Conservation (phyloP, 2,888 invertebrate species). For the Pheosia gnoma region DNA sequence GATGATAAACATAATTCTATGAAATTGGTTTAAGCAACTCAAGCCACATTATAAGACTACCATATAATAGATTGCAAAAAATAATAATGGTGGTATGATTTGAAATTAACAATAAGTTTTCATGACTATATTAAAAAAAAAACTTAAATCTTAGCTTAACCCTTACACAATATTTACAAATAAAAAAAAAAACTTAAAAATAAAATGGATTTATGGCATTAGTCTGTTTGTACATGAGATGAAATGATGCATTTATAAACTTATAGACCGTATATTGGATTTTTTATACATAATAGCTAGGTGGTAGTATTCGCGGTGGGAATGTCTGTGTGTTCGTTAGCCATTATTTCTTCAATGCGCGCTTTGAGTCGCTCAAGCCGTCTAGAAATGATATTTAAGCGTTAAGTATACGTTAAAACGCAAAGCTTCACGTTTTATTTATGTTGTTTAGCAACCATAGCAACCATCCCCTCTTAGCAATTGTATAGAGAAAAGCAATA, state of each 20-base stretch:
- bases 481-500: too few species aligned
- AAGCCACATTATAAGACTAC: too few species aligned
- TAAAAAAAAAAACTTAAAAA: conserved; percentile 20
- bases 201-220: conserved; percentile 28
- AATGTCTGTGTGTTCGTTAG: conserved; percentile 44
- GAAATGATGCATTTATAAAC: conserved; percentile 5
- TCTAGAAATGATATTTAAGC: conserved; percentile 60
- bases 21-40: too few species aligned
- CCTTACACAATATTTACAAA: conserved; percentile 21
- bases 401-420: conserved; percentile 7
- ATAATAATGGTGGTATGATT: too few species aligned
- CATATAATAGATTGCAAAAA: too few species aligned
- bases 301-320: conserved; percentile 25
- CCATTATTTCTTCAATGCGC: conserved; percentile 69
- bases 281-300: conserved; percentile 20
- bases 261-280: conserved; percentile 19
- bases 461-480: too few species aligned
- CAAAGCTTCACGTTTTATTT: not conserved
- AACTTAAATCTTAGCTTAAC: too few species aligned
- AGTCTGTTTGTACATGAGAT: conserved; percentile 29
- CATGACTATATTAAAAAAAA: too few species aligned
- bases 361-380: conserved; percentile 67
- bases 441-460: not conserved
- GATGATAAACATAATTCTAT: too few species aligned
- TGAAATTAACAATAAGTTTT: too few species aligned